Evolutionary conservation across 1,140 invertebrate genomes (phyloP).

Genomic region (Zaprionus davidi): DNA sequence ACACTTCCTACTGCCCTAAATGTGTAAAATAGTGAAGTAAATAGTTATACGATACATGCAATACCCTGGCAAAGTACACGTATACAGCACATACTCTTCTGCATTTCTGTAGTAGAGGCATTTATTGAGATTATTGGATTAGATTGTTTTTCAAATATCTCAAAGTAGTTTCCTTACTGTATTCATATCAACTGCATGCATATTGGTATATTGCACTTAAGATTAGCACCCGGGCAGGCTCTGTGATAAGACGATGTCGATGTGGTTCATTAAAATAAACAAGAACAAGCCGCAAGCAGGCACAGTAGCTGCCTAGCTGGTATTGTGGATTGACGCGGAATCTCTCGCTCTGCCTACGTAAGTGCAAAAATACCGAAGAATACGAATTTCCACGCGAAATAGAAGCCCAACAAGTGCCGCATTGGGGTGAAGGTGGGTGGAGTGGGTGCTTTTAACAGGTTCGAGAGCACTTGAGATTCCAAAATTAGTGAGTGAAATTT

Average conservation of each 20-base stretch:
- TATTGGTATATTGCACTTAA: conserved; percentile 23
- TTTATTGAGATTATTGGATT: not conserved
- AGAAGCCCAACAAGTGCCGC: conserved; percentile 30
- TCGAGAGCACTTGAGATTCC: conserved; percentile 3
- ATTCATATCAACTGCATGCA: conserved; percentile 1
- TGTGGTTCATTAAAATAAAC: conserved; percentile 24
- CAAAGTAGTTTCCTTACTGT: not conserved
- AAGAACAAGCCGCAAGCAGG: not conserved
- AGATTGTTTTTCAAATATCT: not conserved
- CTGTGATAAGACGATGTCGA: conserved; percentile 17
- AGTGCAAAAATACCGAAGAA: not conserved
- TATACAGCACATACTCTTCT: too few species aligned
- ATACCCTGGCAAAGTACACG: too few species aligned
- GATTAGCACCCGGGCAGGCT: conserved; percentile 18
- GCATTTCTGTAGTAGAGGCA: too few species aligned
- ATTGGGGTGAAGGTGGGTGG: not conserved
- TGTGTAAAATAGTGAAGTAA: too few species aligned
- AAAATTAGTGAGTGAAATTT: not conserved
- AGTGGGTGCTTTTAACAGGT: not conserved
- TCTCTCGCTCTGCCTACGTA: conserved; percentile 13
- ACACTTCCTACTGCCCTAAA: too few species aligned
- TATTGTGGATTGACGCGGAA: conserved; percentile 2
- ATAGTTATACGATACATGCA: too few species aligned
- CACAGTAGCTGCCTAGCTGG: conserved; percentile 21
- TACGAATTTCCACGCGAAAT: conserved; percentile 1